Base-by-base conservation (phyloP, 2,113 vertebrate genomes). In the Dromaius novaehollandiae region DNA sequence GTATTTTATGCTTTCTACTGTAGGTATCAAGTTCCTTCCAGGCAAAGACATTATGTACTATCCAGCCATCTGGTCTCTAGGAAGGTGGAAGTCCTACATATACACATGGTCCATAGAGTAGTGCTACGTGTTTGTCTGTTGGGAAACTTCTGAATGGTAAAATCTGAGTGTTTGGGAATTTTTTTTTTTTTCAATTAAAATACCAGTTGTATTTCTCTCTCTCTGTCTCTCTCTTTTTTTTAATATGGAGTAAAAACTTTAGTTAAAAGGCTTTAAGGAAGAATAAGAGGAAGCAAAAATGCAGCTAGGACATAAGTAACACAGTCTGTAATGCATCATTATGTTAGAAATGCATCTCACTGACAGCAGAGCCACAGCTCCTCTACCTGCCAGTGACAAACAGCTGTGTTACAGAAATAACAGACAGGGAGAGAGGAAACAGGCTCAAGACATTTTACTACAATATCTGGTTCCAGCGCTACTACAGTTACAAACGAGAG, bases 361-460 rank as follows among this genome's bases (percentile, higher is more conserved):
- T 38, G 48, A 73, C 40, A 92, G 50, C 53, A 69, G 65, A 89
- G 58, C 13, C 58, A 32, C 0, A 0, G 68, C 40, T 85, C 22
- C 58, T 60, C 58, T n/a, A 96, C 63, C 81, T 86, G 40, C 42
- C 9, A 68, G 48, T 69, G 66, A 80, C 58, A 88, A 81, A 74
- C 25, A 78, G n/a, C 53, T 93, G 18, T 65, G 21, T 63, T 55
- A 58, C 66, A 81, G 50, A 88, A 96, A 63, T 58, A 89, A 65
- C 16, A 74, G 36, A 8, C 0, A 22, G 6, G 2, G 61, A 14
- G 24, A 82, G 68, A 92, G 63, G 71, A 91, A 89, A 82, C 11
- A 58, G 85, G 50, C 55, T 48, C 26, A 42, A n/a, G 66, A 34
- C 70, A 22, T 50, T 86, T 93, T 26, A 55, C 56, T 81, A 17